phyloP scores from a whole-genome alignment of 2,797 vertebrate species.

The Catostomus latipinnis region DNA sequence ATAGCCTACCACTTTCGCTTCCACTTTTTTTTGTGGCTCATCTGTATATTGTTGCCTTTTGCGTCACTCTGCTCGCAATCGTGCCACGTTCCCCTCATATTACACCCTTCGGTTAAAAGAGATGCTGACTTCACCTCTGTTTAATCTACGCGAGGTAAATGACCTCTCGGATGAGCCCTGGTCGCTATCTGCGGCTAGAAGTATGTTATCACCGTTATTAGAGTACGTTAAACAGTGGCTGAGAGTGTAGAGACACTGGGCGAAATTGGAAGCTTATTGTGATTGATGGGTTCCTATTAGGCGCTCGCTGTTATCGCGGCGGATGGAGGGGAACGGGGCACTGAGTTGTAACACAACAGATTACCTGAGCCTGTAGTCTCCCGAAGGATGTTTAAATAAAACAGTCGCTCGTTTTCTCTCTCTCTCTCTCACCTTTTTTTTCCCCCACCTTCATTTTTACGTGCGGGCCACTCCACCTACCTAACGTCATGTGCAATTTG shows the following conservation, averaged over 20 bases:
- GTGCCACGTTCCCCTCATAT: conserved; percentile 58
- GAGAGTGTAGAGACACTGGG: conserved; percentile 81
- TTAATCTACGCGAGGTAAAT: conserved; percentile 77
- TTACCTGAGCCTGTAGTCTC: conserved; percentile 88
- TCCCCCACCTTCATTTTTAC: conserved; percentile 79
- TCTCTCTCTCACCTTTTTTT: conserved; percentile 37
- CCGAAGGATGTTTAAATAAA: conserved; percentile 91
- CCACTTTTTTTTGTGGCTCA: background rate
- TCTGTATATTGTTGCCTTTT: background rate
- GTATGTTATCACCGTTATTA: conserved; percentile 91
- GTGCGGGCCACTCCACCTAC: conserved; percentile 80
- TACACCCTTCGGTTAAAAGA: conserved; percentile 71
- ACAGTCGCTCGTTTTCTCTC: conserved; percentile 71
- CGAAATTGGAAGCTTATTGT: conserved; percentile 90
- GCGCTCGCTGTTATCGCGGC: conserved; percentile 67
- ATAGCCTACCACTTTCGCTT: conserved; percentile 44
- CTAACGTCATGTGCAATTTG: conserved; percentile 89
- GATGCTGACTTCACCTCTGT: conserved; percentile 85
- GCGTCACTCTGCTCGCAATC: conserved; percentile 52
- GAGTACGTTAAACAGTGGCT: conserved; percentile 83
- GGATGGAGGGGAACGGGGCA: conserved; percentile 80
- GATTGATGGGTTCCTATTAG: conserved; percentile 94
- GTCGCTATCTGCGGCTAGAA: conserved; percentile 79
- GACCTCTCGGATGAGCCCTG: conserved; percentile 80
- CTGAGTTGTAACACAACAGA: conserved; percentile 94